Evolutionary conservation across 1,140 invertebrate genomes (phyloP).

Genomic region (Eubasilissa regina): DNA sequence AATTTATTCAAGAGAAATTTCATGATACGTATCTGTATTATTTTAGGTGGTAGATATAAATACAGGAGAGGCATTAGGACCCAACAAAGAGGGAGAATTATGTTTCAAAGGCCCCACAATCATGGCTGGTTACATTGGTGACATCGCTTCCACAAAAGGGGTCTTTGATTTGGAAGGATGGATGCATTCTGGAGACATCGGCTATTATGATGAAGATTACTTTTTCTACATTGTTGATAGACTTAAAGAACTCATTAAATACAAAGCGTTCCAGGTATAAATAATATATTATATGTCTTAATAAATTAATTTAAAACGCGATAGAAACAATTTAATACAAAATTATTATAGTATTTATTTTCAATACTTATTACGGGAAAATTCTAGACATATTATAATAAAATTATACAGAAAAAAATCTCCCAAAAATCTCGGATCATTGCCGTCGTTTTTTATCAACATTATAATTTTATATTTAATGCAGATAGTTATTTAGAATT

Average conservation of each 20-base stretch:
- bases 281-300: too few relatives aligned
- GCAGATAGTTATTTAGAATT: too few relatives aligned
- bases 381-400: too few relatives aligned
- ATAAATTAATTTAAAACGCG: too few relatives aligned
- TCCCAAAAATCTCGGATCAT: too few relatives aligned
- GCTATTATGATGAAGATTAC: slow-evolving; percentile 80
- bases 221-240: slow-evolving; percentile 84
- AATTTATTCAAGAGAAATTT: too few relatives aligned
- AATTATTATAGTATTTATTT: too few relatives aligned
- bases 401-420: too few relatives aligned
- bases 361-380: too few relatives aligned
- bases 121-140: slow-evolving; percentile 80
- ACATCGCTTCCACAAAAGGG: slow-evolving; percentile 76
- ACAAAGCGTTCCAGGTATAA: slow-evolving; percentile 79
- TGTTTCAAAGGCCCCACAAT: slow-evolving; percentile 79
- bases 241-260: slow-evolving; percentile 87
- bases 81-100: slow-evolving; percentile 78
- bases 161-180: slow-evolving; percentile 82
- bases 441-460: too few relatives aligned
- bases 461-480: too few relatives aligned
- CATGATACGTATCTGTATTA: not conserved
- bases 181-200: slow-evolving; percentile 88
- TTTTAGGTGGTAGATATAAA: slow-evolving; percentile 75
- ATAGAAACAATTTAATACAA: too few relatives aligned
- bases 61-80: slow-evolving; percentile 75